These are phyloP conservation scores for Poeciliopsis turrubarensis DNA, from an alignment of 2,113 vertebrate species.

Conservation along the genomic window DNA sequence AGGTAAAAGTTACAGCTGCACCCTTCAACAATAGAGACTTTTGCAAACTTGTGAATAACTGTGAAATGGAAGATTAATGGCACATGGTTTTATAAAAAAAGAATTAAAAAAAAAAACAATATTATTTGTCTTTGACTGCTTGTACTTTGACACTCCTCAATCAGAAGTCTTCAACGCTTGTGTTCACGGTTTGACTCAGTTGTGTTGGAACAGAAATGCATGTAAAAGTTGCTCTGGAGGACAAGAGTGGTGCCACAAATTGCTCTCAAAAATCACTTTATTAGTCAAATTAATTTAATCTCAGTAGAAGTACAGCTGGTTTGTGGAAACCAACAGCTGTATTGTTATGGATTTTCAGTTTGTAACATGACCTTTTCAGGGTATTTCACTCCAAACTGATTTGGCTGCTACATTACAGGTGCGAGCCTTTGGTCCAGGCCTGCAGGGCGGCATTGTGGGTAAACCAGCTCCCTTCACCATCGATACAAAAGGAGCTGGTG, in stretches of 20 bases:
- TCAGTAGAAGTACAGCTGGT: not conserved
- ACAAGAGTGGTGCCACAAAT: not conserved
- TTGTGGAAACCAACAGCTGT: not conserved
- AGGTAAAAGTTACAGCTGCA: constrained; percentile 76
- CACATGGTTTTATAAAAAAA: not conserved
- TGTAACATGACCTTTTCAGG: not conserved
- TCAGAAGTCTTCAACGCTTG: not conserved
- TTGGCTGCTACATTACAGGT: constrained; percentile 76
- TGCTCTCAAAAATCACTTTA: not conserved
- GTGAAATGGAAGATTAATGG: not conserved
- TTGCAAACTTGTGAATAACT: not conserved
- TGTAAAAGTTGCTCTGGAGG: not conserved
- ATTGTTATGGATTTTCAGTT: not conserved
- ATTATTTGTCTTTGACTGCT: not conserved
- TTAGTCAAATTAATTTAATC: not conserved
- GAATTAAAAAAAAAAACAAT: too few relatives aligned
- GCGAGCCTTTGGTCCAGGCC: constrained; percentile 88
- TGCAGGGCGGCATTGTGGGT: constrained; percentile 88
- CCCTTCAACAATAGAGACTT: not conserved
- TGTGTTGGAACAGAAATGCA: not conserved
- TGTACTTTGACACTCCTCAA: not conserved
- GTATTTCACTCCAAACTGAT: not conserved
- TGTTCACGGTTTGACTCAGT: not conserved
- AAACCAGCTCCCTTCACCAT: constrained; percentile 89
- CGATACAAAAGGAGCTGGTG: constrained; percentile 90